Conservation (phyloP, 2,113 vertebrate genomes). For the Microtus montanus region DNA sequence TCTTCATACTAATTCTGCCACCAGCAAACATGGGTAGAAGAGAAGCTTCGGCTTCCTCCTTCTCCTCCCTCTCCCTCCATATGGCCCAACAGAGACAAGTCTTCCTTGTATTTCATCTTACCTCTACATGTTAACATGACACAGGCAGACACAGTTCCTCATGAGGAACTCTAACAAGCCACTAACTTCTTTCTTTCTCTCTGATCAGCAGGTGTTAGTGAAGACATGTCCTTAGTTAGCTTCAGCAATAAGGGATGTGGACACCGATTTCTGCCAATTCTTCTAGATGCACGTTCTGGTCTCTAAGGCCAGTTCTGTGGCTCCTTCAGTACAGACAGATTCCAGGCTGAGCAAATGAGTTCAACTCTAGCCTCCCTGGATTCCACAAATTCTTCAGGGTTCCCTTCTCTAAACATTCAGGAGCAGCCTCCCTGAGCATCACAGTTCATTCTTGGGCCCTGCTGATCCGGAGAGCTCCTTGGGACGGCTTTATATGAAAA, state of each 20-base stretch:
- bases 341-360: neutral
- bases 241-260: neutral
- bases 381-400: neutral
- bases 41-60: neutral
- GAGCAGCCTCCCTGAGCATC: neutral
- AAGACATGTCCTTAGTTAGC: neutral
- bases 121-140: neutral
- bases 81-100: neutral
- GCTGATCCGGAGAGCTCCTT: neutral
- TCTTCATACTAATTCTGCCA: neutral
- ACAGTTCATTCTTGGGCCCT: neutral
- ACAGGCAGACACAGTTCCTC: neutral
- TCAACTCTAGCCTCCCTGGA: neutral
- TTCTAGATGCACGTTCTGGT: neutral
- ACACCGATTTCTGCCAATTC: neutral
- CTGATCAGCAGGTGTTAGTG: neutral
- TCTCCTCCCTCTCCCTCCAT: neutral
- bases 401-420: conserved; percentile 1
- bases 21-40: neutral
- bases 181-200: neutral
- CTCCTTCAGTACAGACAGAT: neutral
- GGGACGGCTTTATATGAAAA: neutral
- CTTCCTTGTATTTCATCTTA: neutral
- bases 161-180: neutral
- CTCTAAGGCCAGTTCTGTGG: neutral